Conservation (phyloP, 2,113 vertebrate species). For the Eulemur rufifrons region DNA sequence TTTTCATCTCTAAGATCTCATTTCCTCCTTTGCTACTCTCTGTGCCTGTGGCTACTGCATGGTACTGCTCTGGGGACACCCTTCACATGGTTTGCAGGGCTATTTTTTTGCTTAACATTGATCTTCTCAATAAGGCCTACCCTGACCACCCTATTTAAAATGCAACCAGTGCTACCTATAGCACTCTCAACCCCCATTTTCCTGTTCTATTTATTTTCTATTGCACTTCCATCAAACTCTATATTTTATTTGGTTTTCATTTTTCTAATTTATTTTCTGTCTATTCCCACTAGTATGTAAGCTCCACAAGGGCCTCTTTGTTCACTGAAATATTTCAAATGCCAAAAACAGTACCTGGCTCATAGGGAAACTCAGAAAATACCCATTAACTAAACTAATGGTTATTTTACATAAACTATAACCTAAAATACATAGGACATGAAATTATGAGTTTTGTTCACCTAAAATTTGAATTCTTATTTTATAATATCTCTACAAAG, state of each 20-base stretch:
- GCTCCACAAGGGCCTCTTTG: neutral
- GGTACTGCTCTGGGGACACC: too few species aligned
- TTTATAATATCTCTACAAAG: neutral
- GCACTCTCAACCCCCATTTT: neutral
- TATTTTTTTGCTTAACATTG: neutral
- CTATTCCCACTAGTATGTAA: neutral
- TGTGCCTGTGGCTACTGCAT: too few species aligned
- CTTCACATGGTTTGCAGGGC: neutral
- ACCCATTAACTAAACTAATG: neutral
- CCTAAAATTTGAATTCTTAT: neutral
- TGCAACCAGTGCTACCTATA: neutral
- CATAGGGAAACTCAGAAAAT: neutral
- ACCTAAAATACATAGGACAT: neutral
- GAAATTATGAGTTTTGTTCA: neutral
- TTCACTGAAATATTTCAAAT: conserved; percentile 1
- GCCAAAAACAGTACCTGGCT: neutral
- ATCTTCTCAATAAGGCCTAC: neutral
- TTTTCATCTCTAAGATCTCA: neutral
- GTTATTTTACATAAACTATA: neutral
- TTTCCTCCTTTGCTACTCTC: neutral
- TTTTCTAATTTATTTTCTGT: neutral
- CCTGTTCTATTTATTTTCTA: neutral
- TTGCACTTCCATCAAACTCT: neutral
- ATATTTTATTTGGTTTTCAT: neutral
- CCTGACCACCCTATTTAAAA: neutral